These are phyloP conservation scores for Pionites leucogaster DNA, from an alignment of 2,113 vertebrate genomes.

Conservation along the genomic window DNA sequence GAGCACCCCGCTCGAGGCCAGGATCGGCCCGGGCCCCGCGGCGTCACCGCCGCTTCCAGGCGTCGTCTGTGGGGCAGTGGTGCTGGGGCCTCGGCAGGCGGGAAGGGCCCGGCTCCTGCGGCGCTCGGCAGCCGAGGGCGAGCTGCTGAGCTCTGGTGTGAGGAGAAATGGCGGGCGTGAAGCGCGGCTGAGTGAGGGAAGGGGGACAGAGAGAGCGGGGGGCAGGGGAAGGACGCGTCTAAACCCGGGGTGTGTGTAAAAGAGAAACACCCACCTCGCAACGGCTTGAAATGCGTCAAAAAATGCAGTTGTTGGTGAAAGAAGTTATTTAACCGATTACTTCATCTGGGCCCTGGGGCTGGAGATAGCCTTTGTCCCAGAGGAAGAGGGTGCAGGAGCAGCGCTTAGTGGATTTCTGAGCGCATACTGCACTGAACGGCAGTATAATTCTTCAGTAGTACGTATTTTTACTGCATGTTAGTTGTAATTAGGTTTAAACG, in stretches of 20 bases:
- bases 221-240: background rate
- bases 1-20: no score
- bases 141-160: background rate
- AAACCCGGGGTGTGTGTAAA: background rate
- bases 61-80: background rate
- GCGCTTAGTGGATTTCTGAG: accelerated
- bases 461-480: accelerated
- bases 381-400: accelerated
- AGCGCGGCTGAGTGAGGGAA: background rate
- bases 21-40: no score
- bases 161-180: background rate
- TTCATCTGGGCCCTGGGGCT: background rate
- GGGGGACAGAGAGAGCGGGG: accelerated
- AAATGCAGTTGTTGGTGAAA: accelerated
- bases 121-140: background rate
- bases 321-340: accelerated
- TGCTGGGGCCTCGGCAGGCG: background rate
- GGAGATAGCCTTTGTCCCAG: background rate
- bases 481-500: background rate
- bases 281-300: accelerated
- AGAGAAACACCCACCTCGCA: background rate
- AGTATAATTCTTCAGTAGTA: background rate
- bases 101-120: background rate
- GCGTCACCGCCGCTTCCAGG: accelerated
- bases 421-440: accelerated